Evolutionary conservation across 2,113 vertebrate genomes (phyloP), one percentile per base, ranked within the genome.

Genomic region (Hyperopisus bebe): DNA sequence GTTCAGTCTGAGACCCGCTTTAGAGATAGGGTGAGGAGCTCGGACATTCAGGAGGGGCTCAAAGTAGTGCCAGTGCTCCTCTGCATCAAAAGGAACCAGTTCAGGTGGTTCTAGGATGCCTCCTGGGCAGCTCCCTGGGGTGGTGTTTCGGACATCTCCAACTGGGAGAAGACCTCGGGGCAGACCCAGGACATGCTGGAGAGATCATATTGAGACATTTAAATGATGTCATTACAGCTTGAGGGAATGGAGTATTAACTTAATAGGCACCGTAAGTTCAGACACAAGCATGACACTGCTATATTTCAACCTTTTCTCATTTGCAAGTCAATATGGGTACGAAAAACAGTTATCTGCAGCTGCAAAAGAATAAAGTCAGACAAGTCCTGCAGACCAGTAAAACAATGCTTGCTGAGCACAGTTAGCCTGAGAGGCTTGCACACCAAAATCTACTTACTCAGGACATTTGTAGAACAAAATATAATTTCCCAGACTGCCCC

Each of bases 401-500:
- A 35, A 31, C 70, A 35, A 74, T 35, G 70, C 27, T 5, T 74
- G 70, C 70, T 17, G 31, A 31, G 58, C 31, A 31, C 53, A n/a
- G 55, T 88, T 19, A 53, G 27, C 19, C 48, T 77, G 46, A 21
- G n/a, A 17, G 13, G 24, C 0, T 89, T n/a, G 88, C 58, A 21
- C 62, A 58, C 47, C 62, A 80, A 50, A 89, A 77, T 89, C 88
- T 89, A 35, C 46, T 89, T 89, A 89, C 42, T 11, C 35, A 80
- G 88, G 27, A 31, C 27, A 80, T 51, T 47, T 51, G 88, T 80
- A 80, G 70, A 66, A 89, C 66, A 66, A 58, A 89, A 89, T 89
- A 66, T 89, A 48, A 89, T 89, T 80, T 89, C 66, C 31, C 13
- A 47, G 47, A n/a, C 19, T 44, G 35, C 66, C 88, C 66, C 66